Percentiles rank a stretch among this genome's conserved stretches.
These are phyloP conservation scores for Gambusia yucatana DNA, from an alignment of 2,797 vertebrate species.

Conservation along the genomic window DNA sequence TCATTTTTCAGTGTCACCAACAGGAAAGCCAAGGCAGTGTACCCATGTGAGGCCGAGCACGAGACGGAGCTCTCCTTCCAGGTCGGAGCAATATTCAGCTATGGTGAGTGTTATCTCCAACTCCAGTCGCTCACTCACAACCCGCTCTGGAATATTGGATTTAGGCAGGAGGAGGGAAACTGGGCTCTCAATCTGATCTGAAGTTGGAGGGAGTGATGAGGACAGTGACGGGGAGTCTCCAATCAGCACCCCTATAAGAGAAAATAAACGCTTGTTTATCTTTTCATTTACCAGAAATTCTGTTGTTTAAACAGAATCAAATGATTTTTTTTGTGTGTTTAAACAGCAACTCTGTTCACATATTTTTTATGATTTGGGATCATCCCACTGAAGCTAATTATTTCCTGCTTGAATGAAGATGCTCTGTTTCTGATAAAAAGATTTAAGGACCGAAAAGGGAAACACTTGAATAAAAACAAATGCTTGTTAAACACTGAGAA, in stretches of 20 bases:
- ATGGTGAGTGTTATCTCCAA: constrained; percentile 89
- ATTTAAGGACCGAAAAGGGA: neutral
- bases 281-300: neutral
- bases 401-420: neutral
- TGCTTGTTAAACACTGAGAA: neutral
- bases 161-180: constrained; percentile 67
- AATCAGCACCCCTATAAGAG: neutral
- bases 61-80: constrained; percentile 97
- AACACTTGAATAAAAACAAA: neutral
- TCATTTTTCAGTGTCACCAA: constrained; percentile 84
- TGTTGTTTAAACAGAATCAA: neutral
- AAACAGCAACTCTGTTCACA: neutral
- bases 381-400: neutral
- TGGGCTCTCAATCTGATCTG: constrained; percentile 79
- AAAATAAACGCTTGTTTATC: neutral
- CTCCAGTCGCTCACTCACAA: constrained; percentile 77
- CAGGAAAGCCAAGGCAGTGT: constrained; percentile 94
- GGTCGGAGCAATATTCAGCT: constrained; percentile 95
- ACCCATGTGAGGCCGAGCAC: constrained; percentile 95
- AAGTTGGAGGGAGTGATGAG: constrained; percentile 67
- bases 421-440: neutral
- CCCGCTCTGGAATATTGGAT: constrained; percentile 80
- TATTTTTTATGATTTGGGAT: neutral
- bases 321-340: neutral
- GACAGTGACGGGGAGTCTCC: constrained; percentile 20